Percentiles rank a stretch among this genome's conserved stretches.
Evolutionary conservation across 2,113 vertebrate genomes (phyloP).

Genomic region (Rissa tridactyla): DNA sequence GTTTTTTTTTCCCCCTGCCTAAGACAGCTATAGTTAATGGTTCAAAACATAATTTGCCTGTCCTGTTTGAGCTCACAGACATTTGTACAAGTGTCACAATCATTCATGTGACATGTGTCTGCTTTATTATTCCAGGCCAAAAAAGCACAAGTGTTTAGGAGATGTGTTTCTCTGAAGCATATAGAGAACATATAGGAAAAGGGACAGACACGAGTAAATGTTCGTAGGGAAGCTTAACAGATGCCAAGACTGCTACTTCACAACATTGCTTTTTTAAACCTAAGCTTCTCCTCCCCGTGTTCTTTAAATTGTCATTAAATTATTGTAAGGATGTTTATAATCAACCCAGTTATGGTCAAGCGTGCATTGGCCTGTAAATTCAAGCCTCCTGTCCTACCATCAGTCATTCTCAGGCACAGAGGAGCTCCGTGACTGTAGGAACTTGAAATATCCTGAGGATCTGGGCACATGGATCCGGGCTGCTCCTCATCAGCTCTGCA

Average conservation of each 20-base stretch:
- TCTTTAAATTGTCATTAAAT: not conserved
- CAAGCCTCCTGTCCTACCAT: not conserved
- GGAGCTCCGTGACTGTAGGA: not conserved
- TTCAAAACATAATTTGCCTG: constrained; percentile 54
- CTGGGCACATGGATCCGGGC: not conserved
- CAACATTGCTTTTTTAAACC: accelerated
- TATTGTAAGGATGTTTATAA: not conserved
- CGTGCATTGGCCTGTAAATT: not conserved
- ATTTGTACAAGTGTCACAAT: constrained; percentile 56
- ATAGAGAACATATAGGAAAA: not conserved
- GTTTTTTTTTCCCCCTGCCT: not conserved
- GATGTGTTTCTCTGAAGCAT: constrained; percentile 29
- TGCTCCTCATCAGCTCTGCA: not conserved
- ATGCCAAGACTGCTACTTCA: not conserved
- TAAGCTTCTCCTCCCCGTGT: not conserved
- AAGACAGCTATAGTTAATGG: constrained; percentile 4
- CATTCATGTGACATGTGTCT: constrained; percentile 59
- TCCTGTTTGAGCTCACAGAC: constrained; percentile 36
- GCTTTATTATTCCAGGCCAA: constrained; percentile 54
- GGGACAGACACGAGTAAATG: not conserved
- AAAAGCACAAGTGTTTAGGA: constrained; percentile 17
- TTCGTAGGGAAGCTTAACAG: not conserved
- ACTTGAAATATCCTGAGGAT: not conserved
- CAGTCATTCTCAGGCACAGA: not conserved
- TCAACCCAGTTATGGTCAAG: constrained; percentile 1